These are phyloP conservation scores for Zaprionus taronus DNA, from an alignment of 1,140 invertebrate genomes.

Conservation along the genomic window DNA sequence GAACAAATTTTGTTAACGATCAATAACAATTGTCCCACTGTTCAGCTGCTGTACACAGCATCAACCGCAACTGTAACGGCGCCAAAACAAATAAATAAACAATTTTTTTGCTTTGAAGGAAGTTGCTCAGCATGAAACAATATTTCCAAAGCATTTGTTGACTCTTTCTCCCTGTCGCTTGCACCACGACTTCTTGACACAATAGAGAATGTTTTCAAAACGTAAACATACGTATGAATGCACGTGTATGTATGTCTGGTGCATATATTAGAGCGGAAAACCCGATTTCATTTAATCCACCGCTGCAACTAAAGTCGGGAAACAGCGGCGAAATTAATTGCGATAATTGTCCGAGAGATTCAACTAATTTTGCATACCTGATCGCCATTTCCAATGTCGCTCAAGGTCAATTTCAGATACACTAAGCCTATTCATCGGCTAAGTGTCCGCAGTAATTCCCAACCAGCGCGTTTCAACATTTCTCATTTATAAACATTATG, in stretches of 20 bases:
- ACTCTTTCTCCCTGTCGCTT: constrained; percentile 4
- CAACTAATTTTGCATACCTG: constrained; percentile 59
- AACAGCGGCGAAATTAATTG: constrained; percentile 43
- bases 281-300: constrained; percentile 10
- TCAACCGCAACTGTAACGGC: constrained; percentile 4
- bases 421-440: constrained; percentile 19
- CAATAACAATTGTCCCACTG: not conserved
- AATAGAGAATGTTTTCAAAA: constrained; percentile 3
- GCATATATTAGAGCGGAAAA: constrained; percentile 4
- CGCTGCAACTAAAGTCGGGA: constrained; percentile 24
- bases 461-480: constrained; percentile 30
- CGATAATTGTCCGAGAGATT: constrained; percentile 29
- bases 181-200: constrained; percentile 4
- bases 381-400: constrained; percentile 63
- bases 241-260: not conserved
- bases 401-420: constrained; percentile 59
- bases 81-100: constrained; percentile 14
- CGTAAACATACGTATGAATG: not conserved
- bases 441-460: constrained; percentile 43
- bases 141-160: constrained; percentile 12
- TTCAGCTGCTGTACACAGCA: not conserved
- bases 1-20: not conserved
- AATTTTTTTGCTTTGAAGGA: constrained; percentile 17
- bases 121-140: constrained; percentile 13
- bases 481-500: constrained; percentile 61